Base-by-base conservation (phyloP, 2,888 invertebrate genomes). In the Leucania comma region DNA sequence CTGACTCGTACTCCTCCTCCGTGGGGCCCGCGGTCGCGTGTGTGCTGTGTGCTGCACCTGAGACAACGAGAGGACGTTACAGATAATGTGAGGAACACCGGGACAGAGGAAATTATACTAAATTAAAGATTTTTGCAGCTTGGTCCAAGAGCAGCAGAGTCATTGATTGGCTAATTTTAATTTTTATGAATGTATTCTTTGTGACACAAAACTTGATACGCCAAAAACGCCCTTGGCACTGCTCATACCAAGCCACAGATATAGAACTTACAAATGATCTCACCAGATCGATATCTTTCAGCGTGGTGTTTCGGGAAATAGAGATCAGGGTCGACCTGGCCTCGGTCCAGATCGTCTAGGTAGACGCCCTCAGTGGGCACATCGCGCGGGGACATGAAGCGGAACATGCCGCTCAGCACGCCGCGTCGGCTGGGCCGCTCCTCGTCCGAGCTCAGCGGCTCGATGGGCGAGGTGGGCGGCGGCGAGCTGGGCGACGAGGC, bases 1-100 rank as follows among this genome's bases (percentile, higher is more conserved):
- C 99, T 75, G 99, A 99, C 95, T 99, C 99, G 83, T 98, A 98
- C 96, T 99, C 99, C 92, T 98, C 98, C 85, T 99, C 99, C 76
- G 98, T 97, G 75, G 96, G 96, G 62, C 96, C 97, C 0, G 84
- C 48, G 14, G 83, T 61, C 42, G 87, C 80, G 68, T 87, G 87
- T 14, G 87, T 62, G 3, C 62, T 50, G 10, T 79, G 51, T 8
- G 82, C 46, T 10, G 64, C 14, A 29, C 82, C 78, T 82, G 35
- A 1, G 3, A 0, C 35, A 58, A 48, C 2, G 6, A 54, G 6
- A 8, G 1, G 1, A 24, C 24, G 24, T 65, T 78, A 42, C 24
- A 63, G 12, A 46, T 12, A 53, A 14, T 42, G 24, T 32, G 8
- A 24, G 2, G 6, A 29, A 1, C 12, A 26, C n/a, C 4, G n/a